A percentile compares a stretch with the other conserved stretches of the same genome.
These are phyloP conservation scores for Sarcophaga bullata DNA, from an alignment of 1,140 invertebrate genomes.

Conservation along the genomic window DNA sequence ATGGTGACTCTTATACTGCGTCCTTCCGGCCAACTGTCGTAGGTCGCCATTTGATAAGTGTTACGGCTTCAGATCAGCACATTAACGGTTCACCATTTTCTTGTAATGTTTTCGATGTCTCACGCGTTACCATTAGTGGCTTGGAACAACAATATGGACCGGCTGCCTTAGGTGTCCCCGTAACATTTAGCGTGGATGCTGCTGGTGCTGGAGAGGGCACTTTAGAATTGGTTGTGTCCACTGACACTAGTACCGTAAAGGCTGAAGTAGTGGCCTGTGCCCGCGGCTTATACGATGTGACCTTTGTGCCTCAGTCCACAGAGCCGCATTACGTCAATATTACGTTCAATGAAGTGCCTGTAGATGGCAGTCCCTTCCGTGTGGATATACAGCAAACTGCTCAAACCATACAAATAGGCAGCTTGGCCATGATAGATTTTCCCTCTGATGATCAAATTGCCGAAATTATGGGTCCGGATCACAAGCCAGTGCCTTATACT, in stretches of 20 bases:
- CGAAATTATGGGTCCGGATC: constrained; percentile 69
- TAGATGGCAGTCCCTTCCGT: constrained; percentile 91
- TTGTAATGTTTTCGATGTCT: constrained; percentile 93
- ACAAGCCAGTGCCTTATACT: constrained; percentile 67
- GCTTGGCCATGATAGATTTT: constrained; percentile 69
- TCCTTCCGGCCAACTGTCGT: constrained; percentile 86
- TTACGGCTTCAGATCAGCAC: constrained; percentile 82
- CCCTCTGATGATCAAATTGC: constrained; percentile 69
- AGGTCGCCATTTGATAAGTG: constrained; percentile 84
- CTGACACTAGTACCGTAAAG: constrained; percentile 86
- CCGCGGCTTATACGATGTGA: constrained; percentile 94
- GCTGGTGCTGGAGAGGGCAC: constrained; percentile 96
- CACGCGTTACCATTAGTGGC: constrained; percentile 83
- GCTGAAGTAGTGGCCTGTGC: constrained; percentile 90
- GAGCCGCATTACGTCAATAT: constrained; percentile 95
- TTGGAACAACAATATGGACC: constrained; percentile 71
- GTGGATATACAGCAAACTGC: constrained; percentile 92
- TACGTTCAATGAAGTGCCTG: constrained; percentile 94
- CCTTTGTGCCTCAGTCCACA: constrained; percentile 91
- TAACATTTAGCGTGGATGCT: constrained; percentile 93
- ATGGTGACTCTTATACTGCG: constrained; percentile 76
- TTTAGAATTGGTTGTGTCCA: constrained; percentile 92
- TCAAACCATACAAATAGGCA: constrained; percentile 71
- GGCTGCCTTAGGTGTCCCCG: constrained; percentile 81
- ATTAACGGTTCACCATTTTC: constrained; percentile 91